A percentile compares a stretch with the other conserved stretches of the same genome.
Evolutionary conservation across 64 coral and sea anemone species (phyloP).

Genomic region (Anthopleura sola): DNA sequence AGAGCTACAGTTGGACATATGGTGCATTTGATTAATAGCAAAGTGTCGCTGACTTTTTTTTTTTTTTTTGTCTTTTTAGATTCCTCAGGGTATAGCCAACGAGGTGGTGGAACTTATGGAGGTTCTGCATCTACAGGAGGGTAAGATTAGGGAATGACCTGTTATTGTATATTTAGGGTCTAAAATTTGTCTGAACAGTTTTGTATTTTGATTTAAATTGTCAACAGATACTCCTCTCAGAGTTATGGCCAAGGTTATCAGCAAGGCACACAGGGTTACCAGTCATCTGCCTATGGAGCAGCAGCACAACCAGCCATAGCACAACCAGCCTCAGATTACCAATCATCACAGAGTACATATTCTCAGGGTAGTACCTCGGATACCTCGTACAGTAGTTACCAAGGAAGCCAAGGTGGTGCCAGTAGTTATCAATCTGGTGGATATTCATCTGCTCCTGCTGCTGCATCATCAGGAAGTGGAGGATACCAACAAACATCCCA

Average conservation of each 20-base stretch:
- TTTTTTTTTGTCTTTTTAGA: constrained; percentile 24
- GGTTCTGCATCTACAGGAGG: constrained; percentile 22
- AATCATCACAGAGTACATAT: constrained; percentile 25
- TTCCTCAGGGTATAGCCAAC: constrained; percentile 49
- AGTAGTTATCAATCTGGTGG: constrained; percentile 17
- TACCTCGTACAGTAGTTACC: constrained; percentile 48
- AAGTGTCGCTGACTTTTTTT: neutral
- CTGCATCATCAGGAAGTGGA: constrained; percentile 17
- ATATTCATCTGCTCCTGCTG: neutral
- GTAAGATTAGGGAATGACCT: neutral
- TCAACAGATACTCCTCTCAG: neutral
- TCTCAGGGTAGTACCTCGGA: neutral
- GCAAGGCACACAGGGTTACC: constrained; percentile 53
- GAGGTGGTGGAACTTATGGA: constrained; percentile 52
- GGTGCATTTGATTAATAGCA: neutral
- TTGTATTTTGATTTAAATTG: neutral
- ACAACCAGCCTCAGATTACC: constrained; percentile 33
- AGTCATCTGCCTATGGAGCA: constrained; percentile 49
- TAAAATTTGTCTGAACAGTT: neutral
- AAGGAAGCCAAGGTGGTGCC: constrained; percentile 12
- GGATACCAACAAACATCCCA: constrained; percentile 49
- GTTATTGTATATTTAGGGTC: no score
- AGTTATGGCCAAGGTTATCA: constrained; percentile 30
- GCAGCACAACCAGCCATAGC: no score
- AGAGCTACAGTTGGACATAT: no score